phyloP scores from a whole-genome alignment of 2,113 vertebrate genomes.

The Todiramphus saurophagus region DNA sequence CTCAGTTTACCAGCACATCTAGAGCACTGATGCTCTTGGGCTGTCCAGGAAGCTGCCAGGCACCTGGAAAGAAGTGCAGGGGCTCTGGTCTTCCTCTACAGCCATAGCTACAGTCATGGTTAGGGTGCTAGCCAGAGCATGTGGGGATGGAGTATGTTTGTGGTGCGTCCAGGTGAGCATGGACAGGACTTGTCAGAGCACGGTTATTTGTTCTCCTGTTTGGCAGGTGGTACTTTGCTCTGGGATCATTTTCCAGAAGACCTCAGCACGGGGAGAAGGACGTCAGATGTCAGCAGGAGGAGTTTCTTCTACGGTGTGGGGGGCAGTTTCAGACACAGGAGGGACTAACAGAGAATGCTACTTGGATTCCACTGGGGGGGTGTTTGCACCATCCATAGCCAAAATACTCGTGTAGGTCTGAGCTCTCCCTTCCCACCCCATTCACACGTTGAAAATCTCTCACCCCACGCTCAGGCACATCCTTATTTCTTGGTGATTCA shows the following conservation, averaged over 20 bases:
- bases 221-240: not conserved
- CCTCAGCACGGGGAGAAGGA: not conserved
- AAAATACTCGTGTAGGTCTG: accelerated
- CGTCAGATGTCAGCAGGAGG: not conserved
- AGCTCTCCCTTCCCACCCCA: not conserved
- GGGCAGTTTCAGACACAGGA: not conserved
- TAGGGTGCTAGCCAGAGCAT: accelerated
- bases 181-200: accelerated
- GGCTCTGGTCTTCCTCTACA: not conserved
- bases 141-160: not conserved
- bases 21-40: not conserved
- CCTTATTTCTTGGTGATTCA: not conserved
- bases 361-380: not conserved
- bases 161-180: not conserved
- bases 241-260: not conserved
- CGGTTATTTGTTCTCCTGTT: not conserved
- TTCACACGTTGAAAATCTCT: not conserved
- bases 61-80: not conserved
- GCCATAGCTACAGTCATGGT: accelerated
- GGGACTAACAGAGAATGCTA: not conserved
- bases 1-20: not conserved
- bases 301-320: not conserved
- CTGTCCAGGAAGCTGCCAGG: not conserved
- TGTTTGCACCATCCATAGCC: not conserved
- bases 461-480: accelerated